These are phyloP conservation scores for Physocephala rufipes DNA, from an alignment of 2,888 invertebrate genomes.

Conservation along the genomic window DNA sequence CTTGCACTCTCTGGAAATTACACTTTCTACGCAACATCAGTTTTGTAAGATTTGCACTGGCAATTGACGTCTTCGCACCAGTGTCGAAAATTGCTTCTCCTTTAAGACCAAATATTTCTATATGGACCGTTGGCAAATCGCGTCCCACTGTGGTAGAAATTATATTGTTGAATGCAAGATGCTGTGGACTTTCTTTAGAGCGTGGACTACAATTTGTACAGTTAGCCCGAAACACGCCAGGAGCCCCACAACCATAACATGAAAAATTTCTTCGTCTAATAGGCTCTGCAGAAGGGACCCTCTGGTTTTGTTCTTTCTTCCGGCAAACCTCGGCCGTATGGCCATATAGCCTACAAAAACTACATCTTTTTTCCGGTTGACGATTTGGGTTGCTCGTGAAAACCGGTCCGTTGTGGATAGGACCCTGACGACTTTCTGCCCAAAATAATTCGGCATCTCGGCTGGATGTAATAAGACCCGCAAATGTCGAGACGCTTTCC, in stretches of 20 bases:
- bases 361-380: slow-evolving; percentile 6
- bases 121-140: slow-evolving; percentile 33
- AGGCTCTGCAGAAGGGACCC: neutral
- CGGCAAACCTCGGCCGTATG: slow-evolving; percentile 17
- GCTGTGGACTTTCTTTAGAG: neutral
- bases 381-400: neutral
- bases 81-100: slow-evolving; percentile 34
- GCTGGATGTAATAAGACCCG: slow-evolving; percentile 26
- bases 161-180: neutral
- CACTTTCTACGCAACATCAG: slow-evolving; percentile 33
- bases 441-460: slow-evolving; percentile 38
- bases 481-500: slow-evolving; percentile 31
- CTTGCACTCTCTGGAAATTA: slow-evolving; percentile 30
- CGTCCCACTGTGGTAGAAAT: slow-evolving; percentile 28
- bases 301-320: slow-evolving; percentile 20
- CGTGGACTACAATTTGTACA: neutral
- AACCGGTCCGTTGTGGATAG: neutral
- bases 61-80: slow-evolving; percentile 33
- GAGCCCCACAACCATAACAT: neutral
- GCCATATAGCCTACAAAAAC: slow-evolving; percentile 16
- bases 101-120: slow-evolving; percentile 26
- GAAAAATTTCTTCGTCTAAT: neutral
- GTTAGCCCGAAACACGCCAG: neutral
- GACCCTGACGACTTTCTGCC: neutral
- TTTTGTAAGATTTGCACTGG: slow-evolving; percentile 22